Conservation (phyloP, 2,113 vertebrate genomes). For the Corvus moneduloides region DNA sequence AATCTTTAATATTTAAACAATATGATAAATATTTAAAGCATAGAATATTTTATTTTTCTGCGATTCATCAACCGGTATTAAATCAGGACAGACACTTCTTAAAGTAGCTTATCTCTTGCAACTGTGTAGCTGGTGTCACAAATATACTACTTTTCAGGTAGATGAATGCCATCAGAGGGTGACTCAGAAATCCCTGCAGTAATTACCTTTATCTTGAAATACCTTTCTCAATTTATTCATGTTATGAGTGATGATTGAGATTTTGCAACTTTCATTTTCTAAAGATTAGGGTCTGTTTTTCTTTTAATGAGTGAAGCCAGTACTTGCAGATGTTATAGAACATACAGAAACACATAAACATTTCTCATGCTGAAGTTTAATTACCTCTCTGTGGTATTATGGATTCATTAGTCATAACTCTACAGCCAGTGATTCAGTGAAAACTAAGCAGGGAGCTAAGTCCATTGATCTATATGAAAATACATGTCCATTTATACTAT, state of each 20-base stretch:
- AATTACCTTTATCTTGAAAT: slow-evolving; percentile 16
- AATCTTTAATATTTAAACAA: slow-evolving; percentile 39
- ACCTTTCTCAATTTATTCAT: not conserved
- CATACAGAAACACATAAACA: not conserved
- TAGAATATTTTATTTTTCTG: not conserved
- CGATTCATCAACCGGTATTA: not conserved
- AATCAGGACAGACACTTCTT: not conserved
- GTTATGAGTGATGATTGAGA: not conserved
- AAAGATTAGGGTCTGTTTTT: not conserved
- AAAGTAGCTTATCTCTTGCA: not conserved
- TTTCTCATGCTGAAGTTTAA: not conserved
- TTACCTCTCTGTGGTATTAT: not conserved
- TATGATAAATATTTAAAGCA: slow-evolving; percentile 21
- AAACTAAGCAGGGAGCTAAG: not conserved
- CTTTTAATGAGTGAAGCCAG: not conserved
- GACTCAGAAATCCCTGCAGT: not conserved
- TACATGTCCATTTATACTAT: not conserved
- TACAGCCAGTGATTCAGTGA: not conserved
- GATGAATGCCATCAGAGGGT: not conserved
- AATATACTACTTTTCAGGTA: not conserved
- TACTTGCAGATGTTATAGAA: not conserved
- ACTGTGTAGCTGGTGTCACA: not conserved
- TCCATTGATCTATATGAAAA: not conserved
- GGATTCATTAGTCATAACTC: not conserved
- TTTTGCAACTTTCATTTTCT: not conserved